Base-by-base conservation (phyloP, 2,888 invertebrate species). In the Epirrita christyi region DNA sequence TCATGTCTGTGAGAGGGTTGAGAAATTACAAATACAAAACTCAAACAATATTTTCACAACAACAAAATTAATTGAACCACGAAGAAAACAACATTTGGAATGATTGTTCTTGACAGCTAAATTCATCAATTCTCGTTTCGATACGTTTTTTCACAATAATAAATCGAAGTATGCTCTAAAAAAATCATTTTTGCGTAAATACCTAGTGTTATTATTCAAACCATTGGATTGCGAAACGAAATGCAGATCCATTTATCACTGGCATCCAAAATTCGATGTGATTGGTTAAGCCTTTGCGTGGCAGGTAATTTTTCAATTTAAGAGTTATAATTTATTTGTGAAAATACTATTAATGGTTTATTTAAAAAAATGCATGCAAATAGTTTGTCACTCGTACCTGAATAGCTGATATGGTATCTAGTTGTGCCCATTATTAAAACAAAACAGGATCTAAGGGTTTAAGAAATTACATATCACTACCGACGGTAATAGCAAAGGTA, bases 181-280 rank as follows among this genome's bases (percentile, higher is more conserved):
- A 55, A 61, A 59, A 66, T 54, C 57, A 61, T 58, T 52, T 41
- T 49, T 46, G 55, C 70, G 62, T 66, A 21, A n/a, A 21, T 21
- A 21, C 4, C 21, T 21, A 72, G 70, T 75, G 74, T 72, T 75
- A 73, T 80, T 77, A 73, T 76, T 73, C 76, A 68, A 73, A 48
- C 68, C 80, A 79, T 62, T 78, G 80, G 64, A 63, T 78, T 73
- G 80, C 60, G 61, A 81, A 80, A 76, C 66, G 64, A 68, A 76
- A 65, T 64, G 64, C 61, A 60, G 54, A 69, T 67, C 57, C 54
- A 68, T 73, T 73, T 74, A 67, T 61, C 60, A 59, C 45, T 49
- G 29, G 9, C 38, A n/a, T 29, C 34, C 27, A 46, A 10, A 58
- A 38, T 32, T 32, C 4, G 8, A 32, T 32, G 32, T 2, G 7